phyloP scores from a whole-genome alignment of 1,140 invertebrate species.

The Formica selysi region DNA sequence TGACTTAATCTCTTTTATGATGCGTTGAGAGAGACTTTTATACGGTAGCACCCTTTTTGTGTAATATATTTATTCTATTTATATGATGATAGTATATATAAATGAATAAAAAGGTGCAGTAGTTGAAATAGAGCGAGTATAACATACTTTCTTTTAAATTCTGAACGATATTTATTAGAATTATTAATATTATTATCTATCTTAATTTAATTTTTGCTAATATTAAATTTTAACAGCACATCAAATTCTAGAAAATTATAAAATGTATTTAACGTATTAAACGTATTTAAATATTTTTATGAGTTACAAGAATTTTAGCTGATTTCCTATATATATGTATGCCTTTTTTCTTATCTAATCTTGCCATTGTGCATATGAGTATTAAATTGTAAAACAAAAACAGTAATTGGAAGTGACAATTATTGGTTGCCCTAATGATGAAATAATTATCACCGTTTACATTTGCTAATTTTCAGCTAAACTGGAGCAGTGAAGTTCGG shows the following conservation, averaged over 20 bases:
- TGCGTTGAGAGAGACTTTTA: slow-evolving; percentile 32
- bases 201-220: slow-evolving; percentile 31
- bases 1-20: slow-evolving; percentile 19
- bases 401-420: slow-evolving; percentile 26
- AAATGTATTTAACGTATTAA: background rate
- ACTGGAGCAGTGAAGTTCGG: slow-evolving; percentile 81
- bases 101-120: slow-evolving; percentile 21
- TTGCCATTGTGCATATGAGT: background rate
- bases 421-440: background rate
- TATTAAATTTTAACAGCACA: background rate
- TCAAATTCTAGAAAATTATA: slow-evolving; percentile 20
- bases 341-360: slow-evolving; percentile 21
- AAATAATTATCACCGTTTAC: slow-evolving; percentile 56
- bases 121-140: slow-evolving; percentile 12
- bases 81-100: slow-evolving; percentile 8
- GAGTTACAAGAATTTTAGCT: slow-evolving; percentile 21
- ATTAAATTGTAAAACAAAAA: slow-evolving; percentile 24
- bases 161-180: background rate
- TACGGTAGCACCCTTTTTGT: slow-evolving; percentile 21
- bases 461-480: slow-evolving; percentile 83
- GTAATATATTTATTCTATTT: slow-evolving; percentile 34
- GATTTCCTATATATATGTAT: slow-evolving; percentile 7
- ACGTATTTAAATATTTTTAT: background rate
- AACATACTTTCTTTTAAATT: background rate
- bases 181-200: background rate